These are phyloP conservation scores for Nemoura dubitans DNA, from an alignment of 2,888 invertebrate genomes.

Conservation along the genomic window DNA sequence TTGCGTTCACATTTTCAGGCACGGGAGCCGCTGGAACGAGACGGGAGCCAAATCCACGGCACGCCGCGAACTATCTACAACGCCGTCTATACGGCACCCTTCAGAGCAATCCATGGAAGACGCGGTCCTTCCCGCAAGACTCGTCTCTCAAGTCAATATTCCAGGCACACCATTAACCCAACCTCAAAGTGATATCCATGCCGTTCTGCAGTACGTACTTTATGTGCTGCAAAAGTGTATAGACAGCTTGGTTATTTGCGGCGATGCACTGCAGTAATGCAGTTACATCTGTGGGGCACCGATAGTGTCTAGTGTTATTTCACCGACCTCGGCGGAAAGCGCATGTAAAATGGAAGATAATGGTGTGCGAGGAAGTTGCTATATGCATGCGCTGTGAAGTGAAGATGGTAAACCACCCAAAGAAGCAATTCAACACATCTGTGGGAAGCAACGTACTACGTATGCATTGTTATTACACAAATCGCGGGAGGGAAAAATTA, in stretches of 20 bases:
- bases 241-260: neutral
- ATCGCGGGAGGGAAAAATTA: neutral
- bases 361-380: neutral
- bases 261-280: neutral
- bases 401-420: neutral
- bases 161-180: neutral
- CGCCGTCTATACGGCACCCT: neutral
- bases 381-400: neutral
- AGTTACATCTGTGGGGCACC: neutral
- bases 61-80: neutral
- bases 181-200: neutral
- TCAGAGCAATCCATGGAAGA: neutral
- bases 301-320: neutral
- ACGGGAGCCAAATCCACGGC: neutral
- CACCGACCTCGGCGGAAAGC: neutral
- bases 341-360: neutral
- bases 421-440: constrained; percentile 12
- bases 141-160: neutral
- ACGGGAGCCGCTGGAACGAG: neutral
- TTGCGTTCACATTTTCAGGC: constrained; percentile 8
- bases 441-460: neutral
- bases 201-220: neutral
- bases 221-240: neutral
- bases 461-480: neutral
- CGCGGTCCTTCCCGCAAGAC: neutral